Base-by-base conservation (phyloP, 1,140 invertebrate species). In the Lysiphlebus fabarum region DNA sequence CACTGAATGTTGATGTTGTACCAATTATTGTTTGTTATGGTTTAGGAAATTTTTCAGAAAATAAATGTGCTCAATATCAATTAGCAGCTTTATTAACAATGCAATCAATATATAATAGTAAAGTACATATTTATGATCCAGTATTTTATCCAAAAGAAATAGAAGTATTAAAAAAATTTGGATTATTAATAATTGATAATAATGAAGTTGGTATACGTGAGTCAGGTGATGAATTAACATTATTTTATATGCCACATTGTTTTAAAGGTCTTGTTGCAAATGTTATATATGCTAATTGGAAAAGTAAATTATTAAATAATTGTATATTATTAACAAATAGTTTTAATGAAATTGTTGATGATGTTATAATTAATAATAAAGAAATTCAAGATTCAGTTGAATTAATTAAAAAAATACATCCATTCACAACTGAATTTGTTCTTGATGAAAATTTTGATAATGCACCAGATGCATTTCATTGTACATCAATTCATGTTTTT, bases 161-260 rank as follows among this genome's bases (percentile, higher is more conserved):
- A 6, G 58, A 54, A 41, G 58, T 60, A 42, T 40, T 60, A 5
- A 49, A 60, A 37, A 42, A 17, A 49, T 44, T 60, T 10, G 58
- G 58, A 10, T 37, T 60, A 33, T 49, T 26, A 10, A 55, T 55
- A 6, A 60, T 60, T 34, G 44, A 54, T 11, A 50, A n/a, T 4
- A 60, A 60, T 50, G 58, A 60, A 48, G 26, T 49, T 36, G 58
- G 51, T 7, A 26, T 34, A 26, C 26, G 58, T 50, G 42, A 55
- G 36, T 44, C 33, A 26, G 36, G 12, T 12, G 43, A 55, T 43
- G 41, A 47, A 14, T 34, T 60, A 11, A 60, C 58, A 12, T 38
- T 60, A 14, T 60, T 60, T 42, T 60, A 60, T 34, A 60, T 60
- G 58, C 58, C 58, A 33, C 58, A 60, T 33, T 48, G 53, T 54